These are phyloP conservation scores for Kuschelorhynchus macadamiae DNA, from an alignment of 2,888 invertebrate species.

Conservation along the genomic window DNA sequence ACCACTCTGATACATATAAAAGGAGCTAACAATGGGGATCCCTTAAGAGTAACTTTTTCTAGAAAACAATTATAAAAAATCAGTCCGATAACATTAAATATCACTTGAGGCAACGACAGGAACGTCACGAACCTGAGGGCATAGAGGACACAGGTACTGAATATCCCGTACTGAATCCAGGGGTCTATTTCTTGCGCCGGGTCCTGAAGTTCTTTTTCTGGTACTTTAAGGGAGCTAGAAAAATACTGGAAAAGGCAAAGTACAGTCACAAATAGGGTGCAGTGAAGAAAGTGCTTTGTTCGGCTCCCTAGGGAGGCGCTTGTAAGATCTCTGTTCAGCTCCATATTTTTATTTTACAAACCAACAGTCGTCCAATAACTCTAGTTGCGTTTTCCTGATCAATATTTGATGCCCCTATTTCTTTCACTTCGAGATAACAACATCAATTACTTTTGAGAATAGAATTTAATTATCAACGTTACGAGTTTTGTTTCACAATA, in stretches of 20 bases:
- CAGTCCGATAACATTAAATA: conserved; percentile 90
- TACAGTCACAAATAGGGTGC: conserved; percentile 80
- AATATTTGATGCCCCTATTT: too few species aligned
- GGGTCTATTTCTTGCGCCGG: conserved; percentile 77
- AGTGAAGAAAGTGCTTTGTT: conserved; percentile 86
- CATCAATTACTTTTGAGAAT: too few species aligned
- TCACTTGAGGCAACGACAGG: conserved; percentile 89
- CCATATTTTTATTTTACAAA: too few species aligned
- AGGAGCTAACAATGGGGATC: conserved; percentile 91
- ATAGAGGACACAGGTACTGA: conserved; percentile 83
- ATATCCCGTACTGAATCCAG: conserved; percentile 84
- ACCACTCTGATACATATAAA: conserved; percentile 96
- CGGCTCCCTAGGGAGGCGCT: conserved; percentile 71
- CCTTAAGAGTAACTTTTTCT: conserved; percentile 87
- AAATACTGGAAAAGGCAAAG: conserved; percentile 80
- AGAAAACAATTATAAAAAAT: conserved; percentile 95
- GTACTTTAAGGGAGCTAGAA: conserved; percentile 68
- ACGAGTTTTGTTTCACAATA: too few species aligned
- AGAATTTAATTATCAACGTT: too few species aligned
- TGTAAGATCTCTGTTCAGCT: conserved; percentile 29
- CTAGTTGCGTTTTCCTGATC: too few species aligned
- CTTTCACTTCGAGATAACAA: too few species aligned
- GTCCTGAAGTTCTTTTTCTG: conserved; percentile 69
- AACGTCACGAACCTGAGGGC: conserved; percentile 84
- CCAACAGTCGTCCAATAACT: too few species aligned